Base-by-base conservation (phyloP, 1,140 invertebrate genomes). In the Mactra quadrangularis region DNA sequence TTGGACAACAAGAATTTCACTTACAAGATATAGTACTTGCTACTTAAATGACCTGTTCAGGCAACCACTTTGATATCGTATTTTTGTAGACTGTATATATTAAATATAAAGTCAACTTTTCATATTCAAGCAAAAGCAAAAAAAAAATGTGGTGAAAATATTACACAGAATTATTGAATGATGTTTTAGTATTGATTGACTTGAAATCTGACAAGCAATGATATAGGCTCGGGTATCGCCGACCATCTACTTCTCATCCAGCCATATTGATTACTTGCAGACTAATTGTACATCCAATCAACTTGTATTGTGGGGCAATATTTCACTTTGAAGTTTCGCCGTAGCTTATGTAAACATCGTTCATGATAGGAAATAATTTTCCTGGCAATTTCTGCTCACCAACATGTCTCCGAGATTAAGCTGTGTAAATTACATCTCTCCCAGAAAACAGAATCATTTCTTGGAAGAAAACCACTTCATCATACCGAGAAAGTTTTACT, bases 201-300 rank as follows among this genome's bases (percentile, higher is more conserved):
- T 50, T 29, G 9, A 6, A 29, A 19, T 33, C 50, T 53, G 60
- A 66, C 62, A 52, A 41, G 76, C 60, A 68, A 78, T 78, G 68
- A 78, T 35, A 55, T 35, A 9, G 15, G 29, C 29, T 55, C 45
- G 38, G 76, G 62, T 47, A 78, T 68, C 41, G 25, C 38, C 62
- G 31, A 15, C 76, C 22, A 68, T 78, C 76, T 68, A 53, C 45
- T 50, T 52, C 76, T 68, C 76, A 78, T 78, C 62, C 41, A 22
- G 9, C 45, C 62, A 19, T 82, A 82, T 82, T 75, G 79, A 82
- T 82, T 75, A 27, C 41, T 27, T 38, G 27, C 57, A 74, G 79
- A 74, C 79, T 82, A 82, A 82, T 82, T 82, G 79, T 75, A 29
- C 55, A 29, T 52, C 55, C 70, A 82, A 82, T 82, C 79, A 74